Conservation (phyloP, 1,140 invertebrate genomes). For the Diachasma alloeum region DNA sequence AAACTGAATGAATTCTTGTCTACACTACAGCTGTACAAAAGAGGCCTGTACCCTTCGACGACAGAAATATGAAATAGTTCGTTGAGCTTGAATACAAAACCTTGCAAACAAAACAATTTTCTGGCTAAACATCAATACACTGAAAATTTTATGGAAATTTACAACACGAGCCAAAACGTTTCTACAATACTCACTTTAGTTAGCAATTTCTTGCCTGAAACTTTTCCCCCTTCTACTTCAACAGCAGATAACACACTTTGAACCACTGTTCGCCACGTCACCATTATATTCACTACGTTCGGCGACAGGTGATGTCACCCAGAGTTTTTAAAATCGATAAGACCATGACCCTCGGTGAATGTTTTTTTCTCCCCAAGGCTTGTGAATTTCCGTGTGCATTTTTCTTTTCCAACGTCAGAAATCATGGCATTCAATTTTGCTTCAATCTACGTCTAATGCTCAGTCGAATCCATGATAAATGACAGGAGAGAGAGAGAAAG, state of each 20-base stretch:
- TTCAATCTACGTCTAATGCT: not conserved
- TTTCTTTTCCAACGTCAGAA: not conserved
- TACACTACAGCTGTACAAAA: too few species aligned
- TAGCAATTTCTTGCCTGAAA: not conserved
- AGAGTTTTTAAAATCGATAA: not conserved
- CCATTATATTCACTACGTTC: not conserved
- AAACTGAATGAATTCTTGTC: too few species aligned
- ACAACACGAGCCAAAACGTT: too few species aligned
- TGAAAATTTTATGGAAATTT: not conserved
- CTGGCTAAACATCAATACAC: not conserved
- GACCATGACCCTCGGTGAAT: not conserved
- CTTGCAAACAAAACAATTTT: not conserved
- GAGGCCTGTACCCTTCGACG: too few species aligned
- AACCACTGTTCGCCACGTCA: not conserved
- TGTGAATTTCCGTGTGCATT: not conserved
- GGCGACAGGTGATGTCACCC: not conserved
- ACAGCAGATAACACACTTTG: not conserved
- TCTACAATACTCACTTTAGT: too few species aligned
- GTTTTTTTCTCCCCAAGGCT: not conserved
- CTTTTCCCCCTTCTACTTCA: not conserved
- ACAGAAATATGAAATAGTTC: too few species aligned
- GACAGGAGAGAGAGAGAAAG: not conserved
- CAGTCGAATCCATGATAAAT: not conserved
- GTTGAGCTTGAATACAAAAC: not conserved
- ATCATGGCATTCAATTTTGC: not conserved